Percentiles rank a stretch among this genome's conserved stretches.
Conservation (phyloP, 1,140 invertebrate genomes). For the Oryctes rhinoceros region DNA sequence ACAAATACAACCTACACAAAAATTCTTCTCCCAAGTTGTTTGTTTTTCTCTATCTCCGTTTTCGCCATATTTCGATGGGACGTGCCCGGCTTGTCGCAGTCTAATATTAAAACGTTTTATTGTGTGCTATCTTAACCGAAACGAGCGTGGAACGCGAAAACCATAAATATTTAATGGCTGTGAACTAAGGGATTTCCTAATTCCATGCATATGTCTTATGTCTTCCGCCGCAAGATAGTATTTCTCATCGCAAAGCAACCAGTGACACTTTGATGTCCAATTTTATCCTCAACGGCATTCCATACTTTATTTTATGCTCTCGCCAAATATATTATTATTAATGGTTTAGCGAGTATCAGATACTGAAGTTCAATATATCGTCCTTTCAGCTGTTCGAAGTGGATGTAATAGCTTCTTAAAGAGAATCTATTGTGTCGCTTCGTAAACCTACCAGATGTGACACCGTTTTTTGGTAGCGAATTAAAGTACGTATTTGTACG, state of each 20-base stretch:
- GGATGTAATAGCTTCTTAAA: not conserved
- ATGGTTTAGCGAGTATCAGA: constrained; percentile 3
- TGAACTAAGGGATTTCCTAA: constrained; percentile 30
- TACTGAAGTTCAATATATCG: not conserved
- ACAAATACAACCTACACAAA: not conserved
- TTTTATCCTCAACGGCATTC: constrained; percentile 11
- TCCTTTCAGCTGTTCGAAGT: not conserved
- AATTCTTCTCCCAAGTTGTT: not conserved
- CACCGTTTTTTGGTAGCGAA: no score
- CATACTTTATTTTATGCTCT: constrained; percentile 11
- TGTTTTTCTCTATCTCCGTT: not conserved
- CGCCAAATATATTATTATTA: constrained; percentile 14
- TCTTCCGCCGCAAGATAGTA: constrained; percentile 20
- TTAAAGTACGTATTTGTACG: no score
- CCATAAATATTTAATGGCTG: constrained; percentile 37
- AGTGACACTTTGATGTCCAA: constrained; percentile 23
- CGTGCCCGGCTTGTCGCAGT: not conserved
- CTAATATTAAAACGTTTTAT: constrained; percentile 37
- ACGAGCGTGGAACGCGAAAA: constrained; percentile 8
- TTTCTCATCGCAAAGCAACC: not conserved
- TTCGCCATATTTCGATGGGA: not conserved
- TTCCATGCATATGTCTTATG: constrained; percentile 16
- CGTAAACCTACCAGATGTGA: not conserved
- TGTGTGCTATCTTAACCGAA: constrained; percentile 23
- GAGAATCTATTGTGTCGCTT: not conserved